Conservation (phyloP, 2,888 invertebrate species). For the Drosophila nigritarsus region DNA sequence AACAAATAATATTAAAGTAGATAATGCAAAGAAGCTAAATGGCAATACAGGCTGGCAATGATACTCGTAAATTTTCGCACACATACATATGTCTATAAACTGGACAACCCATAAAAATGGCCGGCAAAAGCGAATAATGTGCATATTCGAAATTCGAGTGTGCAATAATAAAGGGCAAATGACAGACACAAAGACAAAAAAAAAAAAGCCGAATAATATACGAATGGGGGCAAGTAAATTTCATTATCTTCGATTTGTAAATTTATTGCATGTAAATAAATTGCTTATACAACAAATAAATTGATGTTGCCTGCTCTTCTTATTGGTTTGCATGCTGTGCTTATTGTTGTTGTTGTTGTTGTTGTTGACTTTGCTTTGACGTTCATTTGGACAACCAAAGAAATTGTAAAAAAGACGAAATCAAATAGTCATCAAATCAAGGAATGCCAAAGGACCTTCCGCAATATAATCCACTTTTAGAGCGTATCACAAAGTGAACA, state of each 20-base stretch:
- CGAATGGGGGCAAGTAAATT: conserved; percentile 63
- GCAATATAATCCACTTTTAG: conserved; percentile 56
- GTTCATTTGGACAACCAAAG: conserved; percentile 19
- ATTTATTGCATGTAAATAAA: conserved; percentile 79
- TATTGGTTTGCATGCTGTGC: conserved; percentile 8
- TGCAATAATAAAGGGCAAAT: conserved; percentile 56
- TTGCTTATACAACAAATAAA: conserved; percentile 73
- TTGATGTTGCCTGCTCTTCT: conserved; percentile 41
- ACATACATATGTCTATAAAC: conserved; percentile 53
- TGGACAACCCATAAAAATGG: conserved; percentile 41
- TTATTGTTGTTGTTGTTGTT: not conserved
- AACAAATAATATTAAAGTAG: conserved; percentile 10
- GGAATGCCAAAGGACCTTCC: conserved; percentile 40
- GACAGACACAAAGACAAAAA: conserved; percentile 24
- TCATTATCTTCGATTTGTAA: conserved; percentile 77
- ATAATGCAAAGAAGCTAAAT: conserved; percentile 23
- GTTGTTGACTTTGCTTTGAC: not conserved
- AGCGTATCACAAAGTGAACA: conserved; percentile 26
- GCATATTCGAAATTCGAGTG: conserved; percentile 47
- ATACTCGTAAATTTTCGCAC: conserved; percentile 60
- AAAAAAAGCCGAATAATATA: conserved; percentile 26
- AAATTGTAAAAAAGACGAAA: conserved; percentile 36
- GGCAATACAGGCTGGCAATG: conserved; percentile 28
- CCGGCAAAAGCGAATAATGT: conserved; percentile 32
- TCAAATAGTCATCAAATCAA: conserved; percentile 69